Conservation (phyloP, 2,888 invertebrate species). For the Drosophila meridionalis region DNA sequence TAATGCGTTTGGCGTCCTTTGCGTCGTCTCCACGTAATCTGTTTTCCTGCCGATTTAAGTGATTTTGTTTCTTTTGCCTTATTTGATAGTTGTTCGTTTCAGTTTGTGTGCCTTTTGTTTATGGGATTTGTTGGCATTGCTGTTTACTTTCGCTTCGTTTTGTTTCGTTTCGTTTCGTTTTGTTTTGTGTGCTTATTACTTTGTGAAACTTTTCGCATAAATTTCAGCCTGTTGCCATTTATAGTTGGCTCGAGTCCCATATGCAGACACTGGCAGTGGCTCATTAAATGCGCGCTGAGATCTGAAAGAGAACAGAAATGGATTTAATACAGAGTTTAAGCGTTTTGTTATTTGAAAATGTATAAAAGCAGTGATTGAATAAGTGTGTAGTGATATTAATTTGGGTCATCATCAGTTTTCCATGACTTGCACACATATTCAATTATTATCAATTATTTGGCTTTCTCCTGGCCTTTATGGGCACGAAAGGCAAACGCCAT, state of each 20-base stretch:
- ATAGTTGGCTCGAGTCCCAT: constrained; percentile 58
- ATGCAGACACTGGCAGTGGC: constrained; percentile 49
- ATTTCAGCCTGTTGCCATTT: constrained; percentile 73
- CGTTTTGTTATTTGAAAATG: constrained; percentile 5
- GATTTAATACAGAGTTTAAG: constrained; percentile 47
- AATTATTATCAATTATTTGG: constrained; percentile 10
- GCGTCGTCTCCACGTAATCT: constrained; percentile 26
- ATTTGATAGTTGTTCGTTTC: constrained; percentile 52
- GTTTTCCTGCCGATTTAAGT: constrained; percentile 63
- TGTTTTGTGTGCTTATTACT: constrained; percentile 66
- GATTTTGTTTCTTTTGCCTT: constrained; percentile 45
- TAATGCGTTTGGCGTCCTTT: constrained; percentile 33
- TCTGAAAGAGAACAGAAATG: constrained; percentile 56
- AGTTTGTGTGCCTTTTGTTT: constrained; percentile 57
- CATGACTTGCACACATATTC: constrained; percentile 4
- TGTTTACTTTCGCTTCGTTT: constrained; percentile 39
- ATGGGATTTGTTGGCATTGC: constrained; percentile 48
- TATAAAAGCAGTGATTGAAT: neutral
- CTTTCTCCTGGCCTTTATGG: neutral
- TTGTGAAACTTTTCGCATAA: constrained; percentile 74
- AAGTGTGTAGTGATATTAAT: neutral
- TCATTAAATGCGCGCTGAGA: constrained; percentile 57
- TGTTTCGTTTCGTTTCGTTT: constrained; percentile 25
- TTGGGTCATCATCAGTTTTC: neutral
- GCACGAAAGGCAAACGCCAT: neutral